Base-by-base conservation (phyloP, 2,113 vertebrate species). In the Burhinus oedicnemus region DNA sequence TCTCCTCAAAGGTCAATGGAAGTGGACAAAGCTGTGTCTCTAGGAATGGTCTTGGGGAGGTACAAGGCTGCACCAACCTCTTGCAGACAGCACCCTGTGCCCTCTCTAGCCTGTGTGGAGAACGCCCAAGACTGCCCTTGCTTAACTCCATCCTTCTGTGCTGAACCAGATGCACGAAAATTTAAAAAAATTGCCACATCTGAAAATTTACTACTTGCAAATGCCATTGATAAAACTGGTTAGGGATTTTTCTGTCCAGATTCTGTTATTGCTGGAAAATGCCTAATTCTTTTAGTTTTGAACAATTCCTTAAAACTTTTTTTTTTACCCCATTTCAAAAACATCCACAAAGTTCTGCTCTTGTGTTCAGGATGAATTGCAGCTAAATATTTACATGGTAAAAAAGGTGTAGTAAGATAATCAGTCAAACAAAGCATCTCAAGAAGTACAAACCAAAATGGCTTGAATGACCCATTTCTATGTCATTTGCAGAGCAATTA, bases 351-450 rank as follows among this genome's bases (percentile, higher is more conserved):
- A 71, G 29, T 90, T 94, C 36, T 89, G 44, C 45, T 70, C 44
- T 54, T 88, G 34, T 40, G 11, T 75, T 91, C 78, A 80, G 82
- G 62, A 83, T 83, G 54, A 88, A 77, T 61, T 93, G 21, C 62
- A 86, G n/a, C 32, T 86, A 83, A 75, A 71, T 81, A 82, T 84
- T 97, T 64, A 65, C 40, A 42, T 23, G 40, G 58, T 27, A 78
- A 57, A 77, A 71, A 91, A 91, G 80, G 74, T 36, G 78, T n/a
- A 93, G 68, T 62, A 69, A 96, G 70, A 88, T 87, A 64, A 80
- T 71, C 29, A 51, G 42, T 42, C 62, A 90, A 92, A 78, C 40
- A 77, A 90, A 77, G 70, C 30, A 61, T 54, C 54, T 83, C 64
- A 72, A 61, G 76, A 90, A 74, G 8, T 11, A 85, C 52, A 97